Base-by-base conservation (phyloP, 2,797 vertebrate species). In the Percopsis omiscomaycus region DNA sequence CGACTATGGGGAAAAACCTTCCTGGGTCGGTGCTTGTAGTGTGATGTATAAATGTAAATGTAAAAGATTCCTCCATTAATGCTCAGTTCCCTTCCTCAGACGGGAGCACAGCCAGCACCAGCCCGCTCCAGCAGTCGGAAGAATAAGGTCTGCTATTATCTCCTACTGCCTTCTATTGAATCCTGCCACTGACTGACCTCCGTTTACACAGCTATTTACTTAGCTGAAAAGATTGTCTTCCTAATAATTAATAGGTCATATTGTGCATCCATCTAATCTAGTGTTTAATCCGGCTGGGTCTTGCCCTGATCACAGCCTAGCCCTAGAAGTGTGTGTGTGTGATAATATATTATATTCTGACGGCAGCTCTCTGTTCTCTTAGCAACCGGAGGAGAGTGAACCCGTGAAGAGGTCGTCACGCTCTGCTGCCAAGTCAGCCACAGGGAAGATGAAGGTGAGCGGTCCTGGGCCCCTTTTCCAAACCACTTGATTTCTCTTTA, bases 361-460 rank as follows among this genome's bases (percentile, higher is more conserved):
- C 53, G 61, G 57, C 67, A 66, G 27, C 37, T 69, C 52, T 73
- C 55, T 83, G 69, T 71, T 79, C 74, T 71, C 64, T 16, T 83
- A 92, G 90, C 81, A 84, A 75, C 73, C 77, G 15, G 84, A 77
- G 37, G 81, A 82, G 69, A 68, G n/a, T 5, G 68, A 82, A 75
- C 82, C 85, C 22, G 80, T 69, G 64, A 91, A 80, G 76, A 92
- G 86, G 86, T 88, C 84, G 63, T 77, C 79, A 4, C 92, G 92
- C 61, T 78, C 86, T 0, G 88, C 91, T 73, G 91, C 91, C 70
- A 81, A 81, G 56, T 74, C 66, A 5, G 91, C 91, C 74, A 79
- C 85, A 59, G 80, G 84, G 67, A 93, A 88, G 85, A 90, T 92
- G 81, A 93, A 92, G 92, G 93, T 93, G 80, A 84, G 89, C 59